Evolutionary conservation across 2,797 vertebrate species (phyloP).

Genomic region (Lycodopsis pacificus): DNA sequence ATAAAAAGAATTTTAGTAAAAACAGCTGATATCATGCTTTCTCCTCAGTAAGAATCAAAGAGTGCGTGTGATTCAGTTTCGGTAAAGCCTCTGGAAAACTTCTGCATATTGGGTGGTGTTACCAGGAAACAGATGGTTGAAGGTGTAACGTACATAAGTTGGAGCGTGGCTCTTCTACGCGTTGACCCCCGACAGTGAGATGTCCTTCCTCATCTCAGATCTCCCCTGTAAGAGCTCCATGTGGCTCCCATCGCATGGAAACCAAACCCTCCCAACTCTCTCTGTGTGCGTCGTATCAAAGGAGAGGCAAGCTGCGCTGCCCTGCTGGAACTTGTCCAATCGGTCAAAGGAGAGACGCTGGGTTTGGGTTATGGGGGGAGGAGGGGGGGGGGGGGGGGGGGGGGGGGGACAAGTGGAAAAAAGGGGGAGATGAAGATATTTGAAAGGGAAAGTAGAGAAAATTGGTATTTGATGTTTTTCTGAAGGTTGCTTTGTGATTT

Average conservation of each 20-base stretch:
- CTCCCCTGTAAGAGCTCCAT: conserved; percentile 1
- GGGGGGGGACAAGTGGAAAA: neutral
- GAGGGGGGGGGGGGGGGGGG: neutral
- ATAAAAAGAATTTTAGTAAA: neutral
- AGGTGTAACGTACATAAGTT: neutral
- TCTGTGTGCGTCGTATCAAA: conserved; percentile 30
- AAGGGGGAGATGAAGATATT: neutral
- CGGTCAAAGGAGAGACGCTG: neutral
- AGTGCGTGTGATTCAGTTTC: too few relatives aligned
- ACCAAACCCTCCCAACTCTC: conserved; percentile 22
- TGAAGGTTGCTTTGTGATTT: neutral
- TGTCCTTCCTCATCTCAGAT: conserved; percentile 6
- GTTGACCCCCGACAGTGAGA: conserved; percentile 16
- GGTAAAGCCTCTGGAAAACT: neutral
- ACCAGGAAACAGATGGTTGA: conserved; percentile 33
- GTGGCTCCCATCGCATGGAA: conserved; percentile 39
- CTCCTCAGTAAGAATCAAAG: neutral
- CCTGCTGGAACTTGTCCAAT: conserved; percentile 19
- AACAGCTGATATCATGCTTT: neutral
- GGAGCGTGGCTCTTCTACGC: neutral
- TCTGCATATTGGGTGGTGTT: neutral
- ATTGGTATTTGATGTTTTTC: neutral
- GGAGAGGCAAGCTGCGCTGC: neutral
- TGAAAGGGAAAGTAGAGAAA: neutral
- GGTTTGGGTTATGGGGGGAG: neutral